Evolutionary conservation across 2,888 invertebrate species (phyloP), one percentile per base, ranked within the genome.

Genomic region (Drosophila antonietae): DNA sequence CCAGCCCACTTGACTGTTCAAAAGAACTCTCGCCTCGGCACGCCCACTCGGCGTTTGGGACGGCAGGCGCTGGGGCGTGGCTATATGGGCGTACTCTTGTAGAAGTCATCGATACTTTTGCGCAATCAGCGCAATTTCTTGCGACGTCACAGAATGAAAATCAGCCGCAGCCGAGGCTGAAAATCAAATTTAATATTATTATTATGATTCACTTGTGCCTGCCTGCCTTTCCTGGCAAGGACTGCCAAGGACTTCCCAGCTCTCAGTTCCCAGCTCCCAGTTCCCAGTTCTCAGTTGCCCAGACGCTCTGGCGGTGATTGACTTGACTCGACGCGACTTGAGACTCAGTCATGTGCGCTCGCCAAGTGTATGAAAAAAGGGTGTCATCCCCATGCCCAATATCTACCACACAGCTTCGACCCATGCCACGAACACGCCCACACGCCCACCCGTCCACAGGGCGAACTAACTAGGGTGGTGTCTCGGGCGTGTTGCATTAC

Each of bases 131-230:
- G 88, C 84, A 78, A 89, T 84, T 84, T 87, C 83, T 51, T 71
- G 67, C 68, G 83, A 79, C 73, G 68, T 44, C 59, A 59, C 58
- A 37, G 58, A 47, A 35, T 44, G 33, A 44, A 46, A 57, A 44
- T 79, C 75, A 79, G 75, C 83, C 88, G 57, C 82, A 65, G 70
- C 69, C 39, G 67, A 52, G 87, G 68, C 75, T 89, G 79, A 80
- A 88, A 87, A 88, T 87, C 90, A 90, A 87, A 87, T 87, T 87
- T 87, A 87, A 90, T 90, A 90, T 86, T 86, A 86, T 87, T 87
- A 87, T 87, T 87, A 87, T 90, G 86, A 87, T 87, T 88, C 86
- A 90, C 90, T 87, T 90, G 90, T 90, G 28, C 28, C 28, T 28
- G 28, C 28, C 28, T 28, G 84, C 55, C 41, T 28, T 41, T 28